Percentiles rank a stretch among this genome's conserved stretches.
Evolutionary conservation across 1,140 invertebrate genomes (phyloP).

Genomic region (Nomia melanderi): DNA sequence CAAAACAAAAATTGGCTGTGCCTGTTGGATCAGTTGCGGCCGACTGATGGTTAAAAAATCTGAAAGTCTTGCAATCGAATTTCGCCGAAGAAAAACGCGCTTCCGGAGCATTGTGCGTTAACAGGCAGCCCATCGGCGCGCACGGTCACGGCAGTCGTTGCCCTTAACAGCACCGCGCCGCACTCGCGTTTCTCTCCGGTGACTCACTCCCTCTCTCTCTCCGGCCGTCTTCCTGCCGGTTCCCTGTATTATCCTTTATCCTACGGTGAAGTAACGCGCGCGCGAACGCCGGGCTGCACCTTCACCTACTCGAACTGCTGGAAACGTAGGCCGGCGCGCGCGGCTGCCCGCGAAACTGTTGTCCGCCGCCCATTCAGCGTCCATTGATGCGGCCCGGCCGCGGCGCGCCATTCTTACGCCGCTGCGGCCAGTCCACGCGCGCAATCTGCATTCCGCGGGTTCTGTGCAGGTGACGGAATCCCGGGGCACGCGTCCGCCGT

Average conservation of each 20-base stretch:
- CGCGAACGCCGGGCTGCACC: too few species aligned
- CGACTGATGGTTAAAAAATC: too few species aligned
- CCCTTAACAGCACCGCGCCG: too few species aligned
- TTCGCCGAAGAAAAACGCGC: too few species aligned
- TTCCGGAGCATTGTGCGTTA: too few species aligned
- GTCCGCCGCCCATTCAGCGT: conserved; percentile 65
- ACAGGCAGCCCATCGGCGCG: too few species aligned
- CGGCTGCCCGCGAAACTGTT: conserved; percentile 56
- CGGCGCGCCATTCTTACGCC: conserved; percentile 40
- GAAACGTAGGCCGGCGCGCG: conserved; percentile 54
- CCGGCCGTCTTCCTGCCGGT: conserved; percentile 11
- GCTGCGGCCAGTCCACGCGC: conserved; percentile 2
- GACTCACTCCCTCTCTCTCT: conserved; percentile 50
- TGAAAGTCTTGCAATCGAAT: too few species aligned
- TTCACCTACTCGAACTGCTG: conserved; percentile 50
- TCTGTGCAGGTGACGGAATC: conserved; percentile 58
- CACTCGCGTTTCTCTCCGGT: conserved; percentile 47
- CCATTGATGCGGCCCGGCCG: conserved; percentile 63
- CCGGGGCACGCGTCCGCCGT: conserved; percentile 19
- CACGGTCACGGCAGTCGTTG: too few species aligned
- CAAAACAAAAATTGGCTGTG: too few species aligned
- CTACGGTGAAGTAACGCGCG: conserved; percentile 44
- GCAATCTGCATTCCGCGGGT: conserved; percentile 55
- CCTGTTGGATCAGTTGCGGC: too few species aligned
- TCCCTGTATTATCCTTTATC: conserved; percentile 10